Conservation (phyloP, 2,797 vertebrate species). For the Chiloscyllium punctatum region DNA sequence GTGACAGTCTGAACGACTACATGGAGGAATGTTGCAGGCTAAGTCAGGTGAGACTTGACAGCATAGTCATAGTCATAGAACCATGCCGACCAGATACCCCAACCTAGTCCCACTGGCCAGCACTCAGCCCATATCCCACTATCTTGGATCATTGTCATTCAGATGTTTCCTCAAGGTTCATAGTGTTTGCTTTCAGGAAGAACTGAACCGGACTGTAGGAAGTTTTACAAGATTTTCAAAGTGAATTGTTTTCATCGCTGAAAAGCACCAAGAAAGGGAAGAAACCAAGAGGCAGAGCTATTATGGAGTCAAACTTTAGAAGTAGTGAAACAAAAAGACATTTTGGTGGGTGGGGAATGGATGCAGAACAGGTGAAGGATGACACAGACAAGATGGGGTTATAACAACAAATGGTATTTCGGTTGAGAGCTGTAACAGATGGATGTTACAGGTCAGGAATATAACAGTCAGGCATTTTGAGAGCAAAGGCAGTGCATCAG, state of each 20-base stretch:
- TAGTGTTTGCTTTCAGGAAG: background rate
- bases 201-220: background rate
- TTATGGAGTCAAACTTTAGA: background rate
- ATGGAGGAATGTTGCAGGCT: conserved; percentile 80
- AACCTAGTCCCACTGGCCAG: no score
- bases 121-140: no score
- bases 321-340: background rate
- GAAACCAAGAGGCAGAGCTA: background rate
- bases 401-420: no score
- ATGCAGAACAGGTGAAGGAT: background rate
- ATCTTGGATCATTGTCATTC: background rate
- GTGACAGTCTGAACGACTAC: conserved; percentile 73
- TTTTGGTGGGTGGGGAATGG: no score
- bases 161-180: background rate
- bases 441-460: no score
- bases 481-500: no score
- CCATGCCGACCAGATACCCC: no score
- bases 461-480: no score
- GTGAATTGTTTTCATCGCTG: no score
- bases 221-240: background rate
- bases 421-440: no score
- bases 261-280: background rate
- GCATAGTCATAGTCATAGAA: no score
- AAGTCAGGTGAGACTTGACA: conserved; percentile 65
- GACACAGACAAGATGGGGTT: no score